A percentile compares a stretch with the other conserved stretches of the same genome.
phyloP scores from a whole-genome alignment of 2,113 vertebrate species.

The Urocitellus parryii region DNA sequence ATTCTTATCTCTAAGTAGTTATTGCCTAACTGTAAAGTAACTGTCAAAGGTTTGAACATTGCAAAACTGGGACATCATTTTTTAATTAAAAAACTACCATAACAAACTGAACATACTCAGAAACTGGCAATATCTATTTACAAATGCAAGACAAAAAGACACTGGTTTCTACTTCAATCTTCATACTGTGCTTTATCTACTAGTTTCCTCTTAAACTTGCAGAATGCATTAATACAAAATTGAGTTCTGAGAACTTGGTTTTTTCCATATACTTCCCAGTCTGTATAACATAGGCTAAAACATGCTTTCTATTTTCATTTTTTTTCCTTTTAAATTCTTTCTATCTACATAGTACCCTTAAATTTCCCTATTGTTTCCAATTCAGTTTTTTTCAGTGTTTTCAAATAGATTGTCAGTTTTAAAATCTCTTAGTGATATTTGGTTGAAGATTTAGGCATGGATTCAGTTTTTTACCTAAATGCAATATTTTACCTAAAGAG shows the following conservation, averaged over 20 bases:
- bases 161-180: not conserved
- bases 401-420: not conserved
- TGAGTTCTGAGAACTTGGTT: not conserved
- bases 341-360: not conserved
- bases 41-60: not conserved
- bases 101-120: not conserved
- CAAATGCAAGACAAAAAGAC: not conserved
- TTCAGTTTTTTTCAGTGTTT: not conserved
- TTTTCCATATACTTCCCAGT: not conserved
- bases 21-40: constrained; percentile 25
- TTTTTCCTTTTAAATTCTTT: not conserved
- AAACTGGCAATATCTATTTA: not conserved
- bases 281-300: not conserved
- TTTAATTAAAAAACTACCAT: not conserved
- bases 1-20: not conserved
- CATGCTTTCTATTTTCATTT: not conserved
- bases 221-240: not conserved
- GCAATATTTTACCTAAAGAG: not conserved
- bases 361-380: constrained; percentile 32
- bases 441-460: not conserved
- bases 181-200: not conserved
- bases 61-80: constrained; percentile 9
- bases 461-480: constrained; percentile 22
- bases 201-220: not conserved
- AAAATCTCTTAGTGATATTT: not conserved